Evolutionary conservation across 2,113 vertebrate species (phyloP), one percentile per base, ranked within the genome.

Genomic region (Apus apus): DNA sequence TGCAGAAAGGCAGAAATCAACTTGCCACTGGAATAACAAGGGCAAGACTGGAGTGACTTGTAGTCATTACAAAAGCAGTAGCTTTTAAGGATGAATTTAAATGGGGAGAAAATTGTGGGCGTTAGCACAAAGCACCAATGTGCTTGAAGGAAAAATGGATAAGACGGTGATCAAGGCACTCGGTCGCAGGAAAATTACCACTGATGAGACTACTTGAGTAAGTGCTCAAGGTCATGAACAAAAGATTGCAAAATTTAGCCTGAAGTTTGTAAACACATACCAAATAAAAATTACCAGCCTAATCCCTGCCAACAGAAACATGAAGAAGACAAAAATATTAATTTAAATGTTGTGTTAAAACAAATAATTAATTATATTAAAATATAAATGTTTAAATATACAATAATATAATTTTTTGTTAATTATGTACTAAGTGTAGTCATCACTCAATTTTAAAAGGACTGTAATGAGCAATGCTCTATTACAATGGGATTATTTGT

Each of bases 221-320:
- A 93, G 14, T n/a, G 53, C 75, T 95, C 65, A 57, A 0, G 0
- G 64, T 84, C 72, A 64, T 57, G 85, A 90, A 16, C 48, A 90
- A 88, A 77, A 11, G 64, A 91, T 91, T 96, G 75, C 71, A 84
- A 89, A 92, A 95, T 89, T 73, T 94, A 90, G 79, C 88, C 90
- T 74, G 76, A 80, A 92, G 61, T 93, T 95, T 84, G 61, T 83
- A 96, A 96, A 77, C 61, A 88, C 15, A 51, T 22, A 90, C 32
- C 56, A 93, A 91, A 74, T 71, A 93, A 83, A 80, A 95, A 91
- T 90, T 94, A 54, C 13, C 30, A 86, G 10, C 15, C 38, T 74
- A 85, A 76, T 60, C 38, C 11, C n/a, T 82, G 78, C 50, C 75
- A 94, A 92, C 86, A 87, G 43, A 78, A 92, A 43, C 34, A 86